phyloP scores from a whole-genome alignment of 2,888 invertebrate genomes.

The Phyllotreta cruciferae region DNA sequence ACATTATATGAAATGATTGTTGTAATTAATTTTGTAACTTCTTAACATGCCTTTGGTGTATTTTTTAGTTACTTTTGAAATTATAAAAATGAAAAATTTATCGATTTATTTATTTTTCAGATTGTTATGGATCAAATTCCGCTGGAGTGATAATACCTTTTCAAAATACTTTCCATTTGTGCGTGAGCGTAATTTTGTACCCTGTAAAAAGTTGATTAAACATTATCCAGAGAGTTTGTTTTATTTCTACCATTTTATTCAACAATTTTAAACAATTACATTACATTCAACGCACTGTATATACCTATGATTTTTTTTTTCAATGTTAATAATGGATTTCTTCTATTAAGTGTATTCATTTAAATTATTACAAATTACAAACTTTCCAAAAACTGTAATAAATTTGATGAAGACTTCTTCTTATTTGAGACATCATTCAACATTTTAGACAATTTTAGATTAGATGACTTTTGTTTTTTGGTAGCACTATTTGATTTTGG shows the following conservation, averaged over 20 bases:
- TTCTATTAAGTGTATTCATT: too few relatives aligned
- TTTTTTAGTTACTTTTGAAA: too few relatives aligned
- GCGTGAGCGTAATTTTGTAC: constrained; percentile 14
- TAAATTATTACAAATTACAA: constrained; percentile 12
- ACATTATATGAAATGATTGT: too few relatives aligned
- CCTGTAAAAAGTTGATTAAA: background rate
- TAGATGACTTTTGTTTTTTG: constrained; percentile 14
- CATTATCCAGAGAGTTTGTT: too few relatives aligned
- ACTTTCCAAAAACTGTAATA: constrained; percentile 18
- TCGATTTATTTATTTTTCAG: constrained; percentile 62
- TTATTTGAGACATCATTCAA: constrained; percentile 10
- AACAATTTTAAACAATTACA: too few relatives aligned
- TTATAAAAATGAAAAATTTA: background rate
- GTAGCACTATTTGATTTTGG: background rate
- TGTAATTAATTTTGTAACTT: too few relatives aligned
- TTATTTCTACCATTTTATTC: too few relatives aligned
- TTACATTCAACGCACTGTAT: too few relatives aligned
- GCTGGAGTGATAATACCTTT: constrained; percentile 63
- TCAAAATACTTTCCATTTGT: constrained; percentile 6
- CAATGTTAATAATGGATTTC: too few relatives aligned
- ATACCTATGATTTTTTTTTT: too few relatives aligned
- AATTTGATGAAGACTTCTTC: constrained; percentile 20
- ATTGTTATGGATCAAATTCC: constrained; percentile 78
- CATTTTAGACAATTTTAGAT: constrained; percentile 16
- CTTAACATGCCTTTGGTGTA: too few relatives aligned